phyloP scores from a whole-genome alignment of 2,113 vertebrate genomes.

The Scophthalmus maximus region DNA sequence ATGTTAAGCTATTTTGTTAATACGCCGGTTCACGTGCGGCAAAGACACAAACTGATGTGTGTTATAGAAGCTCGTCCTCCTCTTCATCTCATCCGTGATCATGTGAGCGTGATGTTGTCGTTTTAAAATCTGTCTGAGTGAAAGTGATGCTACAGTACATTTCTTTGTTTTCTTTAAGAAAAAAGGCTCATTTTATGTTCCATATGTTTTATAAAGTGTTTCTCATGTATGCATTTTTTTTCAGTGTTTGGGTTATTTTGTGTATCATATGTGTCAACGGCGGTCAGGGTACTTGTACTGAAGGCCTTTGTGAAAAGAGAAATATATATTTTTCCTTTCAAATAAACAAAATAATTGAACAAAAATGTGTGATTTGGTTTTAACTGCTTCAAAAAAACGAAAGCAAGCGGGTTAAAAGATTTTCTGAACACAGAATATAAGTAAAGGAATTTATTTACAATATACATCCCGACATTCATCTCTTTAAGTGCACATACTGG shows the following conservation, averaged over 20 bases:
- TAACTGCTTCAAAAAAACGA: not conserved
- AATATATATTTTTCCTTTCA: conserved; percentile 69
- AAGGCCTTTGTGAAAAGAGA: conserved; percentile 72
- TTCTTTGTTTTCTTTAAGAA: conserved; percentile 11
- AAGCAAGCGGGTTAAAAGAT: not conserved
- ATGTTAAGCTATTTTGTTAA: conserved; percentile 49
- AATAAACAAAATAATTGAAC: conserved; percentile 62
- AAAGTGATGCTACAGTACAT: conserved; percentile 28
- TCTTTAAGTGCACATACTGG: not conserved
- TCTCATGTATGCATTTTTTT: conserved; percentile 27
- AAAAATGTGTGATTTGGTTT: not conserved
- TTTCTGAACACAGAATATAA: not conserved
- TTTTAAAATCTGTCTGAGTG: conserved; percentile 35
- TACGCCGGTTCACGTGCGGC: too few relatives aligned
- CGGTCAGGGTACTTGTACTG: conserved; percentile 66
- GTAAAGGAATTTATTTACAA: conserved; percentile 70
- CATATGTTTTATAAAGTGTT: conserved; percentile 42
- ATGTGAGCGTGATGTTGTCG: conserved; percentile 16
- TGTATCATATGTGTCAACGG: conserved; percentile 59
- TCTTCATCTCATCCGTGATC: conserved; percentile 25
- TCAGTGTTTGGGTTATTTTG: conserved; percentile 13
- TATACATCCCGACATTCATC: not conserved
- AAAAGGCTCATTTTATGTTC: conserved; percentile 28
- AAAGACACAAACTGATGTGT: conserved; percentile 48
- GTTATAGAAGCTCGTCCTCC: conserved; percentile 21